Base-by-base conservation (phyloP, 2,888 invertebrate species). In the Dorcus hopei region DNA sequence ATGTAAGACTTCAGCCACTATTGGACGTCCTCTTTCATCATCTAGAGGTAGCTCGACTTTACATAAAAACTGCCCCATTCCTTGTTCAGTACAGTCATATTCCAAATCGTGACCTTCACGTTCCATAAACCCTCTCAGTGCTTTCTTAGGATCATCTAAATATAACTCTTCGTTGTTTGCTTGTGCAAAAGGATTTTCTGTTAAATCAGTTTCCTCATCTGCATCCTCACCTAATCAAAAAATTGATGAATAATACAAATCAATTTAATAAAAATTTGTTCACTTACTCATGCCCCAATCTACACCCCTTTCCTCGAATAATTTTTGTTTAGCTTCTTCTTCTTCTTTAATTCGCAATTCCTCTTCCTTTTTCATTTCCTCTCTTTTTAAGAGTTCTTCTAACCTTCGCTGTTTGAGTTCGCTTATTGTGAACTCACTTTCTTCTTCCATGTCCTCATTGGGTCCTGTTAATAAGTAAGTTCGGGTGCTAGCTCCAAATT, bases 91-190 rank as follows among this genome's bases (percentile, higher is more conserved):
- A 42, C 93, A 91, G 67, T 93, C 86, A 73, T 97, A 97, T 47
- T 88, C 88, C 39, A 95, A 80, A 60, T 94, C 91, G 51, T 88
- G 84, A 0, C 97, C 87, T 79, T 98, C 97, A 55, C 97, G 82
- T 75, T 98, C 98, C 77, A 94, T 97, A 83, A 92, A 98, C 0
- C 95, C 94, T 50, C 93, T 82, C 11, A 99, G 78, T 0, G 96
- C 93, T 76, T 96, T 96, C 79, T 97, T 97, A 0, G 99, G 98
- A 78, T 99, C 97, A 52, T 93, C 90, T 40, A 95, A 79, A 76
- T 95, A 96, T 14, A 96, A 77, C 63, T 95, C 93, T 75, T 97
- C 97, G 74, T 95, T 93, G 49, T 84, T 86, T 0, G 89, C 86
- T 50, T 83, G 81, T 0, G 95, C 93, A 73, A 85, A 95, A 0